Evolutionary conservation across 2,113 vertebrate genomes (phyloP), one percentile per base, ranked within the genome.

Genomic region (pig (Sus scrofa)): DNA sequence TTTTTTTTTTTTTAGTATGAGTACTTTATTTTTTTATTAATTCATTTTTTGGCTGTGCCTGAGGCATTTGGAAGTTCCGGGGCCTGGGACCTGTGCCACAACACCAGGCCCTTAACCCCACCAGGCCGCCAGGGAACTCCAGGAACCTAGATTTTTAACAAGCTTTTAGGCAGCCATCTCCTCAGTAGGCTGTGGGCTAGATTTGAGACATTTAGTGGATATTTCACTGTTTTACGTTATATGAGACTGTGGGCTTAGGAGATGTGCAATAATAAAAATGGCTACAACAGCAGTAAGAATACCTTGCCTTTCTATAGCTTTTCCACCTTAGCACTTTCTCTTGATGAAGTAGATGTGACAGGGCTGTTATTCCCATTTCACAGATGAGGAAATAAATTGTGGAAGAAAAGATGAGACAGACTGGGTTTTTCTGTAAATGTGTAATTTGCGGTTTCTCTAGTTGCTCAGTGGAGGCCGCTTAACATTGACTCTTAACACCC

Each of bases 141-240:
- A 44, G 44, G 58, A 70, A 93, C 50, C 58, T 85, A 73, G 37
- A 56, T 68, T 95, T 94, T 96, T 73, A 95, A 86, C 34, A 78
- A 81, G 81, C 37, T 82, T 78, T 75, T 62, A 14, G 67, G 39
- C 37, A 89, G n/a, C 50, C 63, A 34, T 34, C 68, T 90, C 89
- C 62, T 89, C 50, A 68, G 34, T 32, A 39, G 52, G 26, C 81
- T 50, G 62, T 74, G 34, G 7, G 58, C 22, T 62, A 24, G 10
- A 15, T 87, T 86, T 89, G 82, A 74, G 37, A 75, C 60, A 60
- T 74, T 86, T 93, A 50, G 56, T 79, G 93, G 52, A 18, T 87
- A 82, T 75, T 74, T 86, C 77, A 60, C 74, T 90, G 70, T 84
- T 94, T 85, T 91, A 20, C 56, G 50, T 85, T 56, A 30, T 32